phyloP scores from a whole-genome alignment of 2,797 vertebrate genomes.

The Trachops cirrhosus region DNA sequence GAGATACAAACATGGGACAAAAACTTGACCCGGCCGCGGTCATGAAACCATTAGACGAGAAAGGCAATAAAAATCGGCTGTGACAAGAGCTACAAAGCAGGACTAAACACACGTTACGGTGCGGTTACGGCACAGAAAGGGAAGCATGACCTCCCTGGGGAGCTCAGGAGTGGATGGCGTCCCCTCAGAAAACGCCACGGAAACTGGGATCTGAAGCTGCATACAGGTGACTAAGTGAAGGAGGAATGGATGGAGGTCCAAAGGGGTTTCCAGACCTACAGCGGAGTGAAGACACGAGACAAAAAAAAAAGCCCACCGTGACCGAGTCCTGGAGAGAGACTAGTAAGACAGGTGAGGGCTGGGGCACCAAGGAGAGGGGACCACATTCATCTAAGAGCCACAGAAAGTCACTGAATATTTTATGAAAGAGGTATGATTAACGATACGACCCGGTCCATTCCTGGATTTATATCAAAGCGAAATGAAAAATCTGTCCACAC shows the following conservation, averaged over 20 bases:
- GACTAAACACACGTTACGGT: accelerated
- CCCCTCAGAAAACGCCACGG: background rate
- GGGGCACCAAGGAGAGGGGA: background rate
- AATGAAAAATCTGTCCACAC: background rate
- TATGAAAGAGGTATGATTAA: background rate
- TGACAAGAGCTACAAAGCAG: background rate
- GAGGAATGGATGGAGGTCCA: background rate
- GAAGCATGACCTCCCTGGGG: too few relatives aligned
- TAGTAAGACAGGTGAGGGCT: background rate
- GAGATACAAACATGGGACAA: background rate
- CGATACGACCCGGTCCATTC: background rate
- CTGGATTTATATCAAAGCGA: background rate
- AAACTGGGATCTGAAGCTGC: background rate
- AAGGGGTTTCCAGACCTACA: background rate
- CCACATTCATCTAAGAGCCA: background rate
- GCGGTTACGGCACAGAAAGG: accelerated
- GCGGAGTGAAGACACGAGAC: background rate
- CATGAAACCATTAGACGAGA: background rate
- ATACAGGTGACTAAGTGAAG: background rate
- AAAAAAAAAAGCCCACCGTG: background rate
- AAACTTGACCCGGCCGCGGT: background rate
- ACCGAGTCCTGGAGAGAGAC: background rate
- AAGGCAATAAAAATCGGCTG: background rate
- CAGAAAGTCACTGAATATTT: background rate
- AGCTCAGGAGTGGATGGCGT: background rate